Conservation (phyloP, 2,888 invertebrate genomes). For the Netelia virgata region DNA sequence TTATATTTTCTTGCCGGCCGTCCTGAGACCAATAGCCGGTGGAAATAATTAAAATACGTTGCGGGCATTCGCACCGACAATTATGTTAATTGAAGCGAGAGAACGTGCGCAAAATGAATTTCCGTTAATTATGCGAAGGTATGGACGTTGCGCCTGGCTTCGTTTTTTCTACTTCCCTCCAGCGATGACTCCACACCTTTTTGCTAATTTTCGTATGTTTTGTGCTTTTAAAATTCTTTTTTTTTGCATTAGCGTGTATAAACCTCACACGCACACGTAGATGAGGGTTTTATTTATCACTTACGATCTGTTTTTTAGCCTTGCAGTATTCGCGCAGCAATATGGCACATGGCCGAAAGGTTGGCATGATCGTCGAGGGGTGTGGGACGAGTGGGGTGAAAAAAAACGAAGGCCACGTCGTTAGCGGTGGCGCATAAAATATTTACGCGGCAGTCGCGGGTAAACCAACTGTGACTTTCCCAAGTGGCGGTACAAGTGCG, state of each 20-base stretch:
- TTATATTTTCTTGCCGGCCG: not conserved
- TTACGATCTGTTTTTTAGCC: conserved; percentile 31
- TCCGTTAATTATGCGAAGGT: conserved; percentile 28
- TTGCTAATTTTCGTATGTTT: conserved; percentile 20
- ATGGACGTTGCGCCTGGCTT: not conserved
- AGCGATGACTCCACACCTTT: conserved; percentile 2
- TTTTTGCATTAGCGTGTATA: conserved; percentile 43
- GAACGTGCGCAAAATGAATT: conserved; percentile 31
- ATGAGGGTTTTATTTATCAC: conserved; percentile 48
- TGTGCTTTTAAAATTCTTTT: not conserved
- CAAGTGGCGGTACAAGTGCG: conserved; percentile 74
- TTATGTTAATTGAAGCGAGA: conserved; percentile 30
- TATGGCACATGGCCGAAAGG: conserved; percentile 24
- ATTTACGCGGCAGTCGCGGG: conserved; percentile 67
- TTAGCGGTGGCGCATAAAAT: conserved; percentile 70
- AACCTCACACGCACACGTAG: not conserved
- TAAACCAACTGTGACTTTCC: conserved; percentile 66
- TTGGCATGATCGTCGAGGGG: conserved; percentile 1
- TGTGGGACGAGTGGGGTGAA: not conserved
- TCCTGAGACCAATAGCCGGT: not conserved
- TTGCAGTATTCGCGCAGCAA: not conserved
- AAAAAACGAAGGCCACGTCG: conserved; percentile 51
- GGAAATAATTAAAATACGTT: conserved; percentile 1
- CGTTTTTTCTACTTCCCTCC: conserved; percentile 17
- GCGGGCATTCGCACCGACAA: conserved; percentile 8